phyloP scores from a whole-genome alignment of 1,140 invertebrate species.

The Drosophila malerkotliana region DNA sequence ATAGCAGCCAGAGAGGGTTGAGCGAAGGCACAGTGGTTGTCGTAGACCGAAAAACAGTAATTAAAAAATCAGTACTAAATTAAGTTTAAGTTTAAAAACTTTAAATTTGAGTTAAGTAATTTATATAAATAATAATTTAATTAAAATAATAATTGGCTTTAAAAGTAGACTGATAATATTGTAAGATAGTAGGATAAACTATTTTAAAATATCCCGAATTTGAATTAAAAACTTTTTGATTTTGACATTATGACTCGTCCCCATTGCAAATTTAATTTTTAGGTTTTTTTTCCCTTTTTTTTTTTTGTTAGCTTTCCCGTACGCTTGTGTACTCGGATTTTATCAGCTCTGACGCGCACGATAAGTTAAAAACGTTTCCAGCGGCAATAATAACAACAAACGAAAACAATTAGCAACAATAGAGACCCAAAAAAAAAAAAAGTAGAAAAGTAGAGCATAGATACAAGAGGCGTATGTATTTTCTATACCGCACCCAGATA shows the following conservation, averaged over 20 bases:
- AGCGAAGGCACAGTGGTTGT: slow-evolving; percentile 39
- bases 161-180: too few species aligned
- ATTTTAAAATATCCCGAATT: too few species aligned
- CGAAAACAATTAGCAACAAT: slow-evolving; percentile 73
- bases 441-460: slow-evolving; percentile 54
- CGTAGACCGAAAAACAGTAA: neutral
- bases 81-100: neutral
- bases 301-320: slow-evolving; percentile 16
- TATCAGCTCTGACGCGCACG: slow-evolving; percentile 59
- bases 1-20: slow-evolving; percentile 15
- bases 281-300: slow-evolving; percentile 9
- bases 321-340: slow-evolving; percentile 51
- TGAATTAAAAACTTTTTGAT: neutral
- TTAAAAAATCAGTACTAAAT: neutral
- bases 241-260: neutral
- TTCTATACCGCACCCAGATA: slow-evolving; percentile 48
- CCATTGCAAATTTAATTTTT: slow-evolving; percentile 22
- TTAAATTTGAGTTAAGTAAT: neutral
- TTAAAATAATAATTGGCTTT: neutral
- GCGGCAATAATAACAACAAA: slow-evolving; percentile 57
- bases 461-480: slow-evolving; percentile 45
- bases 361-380: slow-evolving; percentile 57
- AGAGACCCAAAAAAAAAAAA: slow-evolving; percentile 36
- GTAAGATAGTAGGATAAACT: too few species aligned
- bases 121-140: neutral